Evolutionary conservation across 2,888 invertebrate genomes (phyloP), one percentile per base, ranked within the genome.

Genomic region (Lasioglossum leucozonium): DNA sequence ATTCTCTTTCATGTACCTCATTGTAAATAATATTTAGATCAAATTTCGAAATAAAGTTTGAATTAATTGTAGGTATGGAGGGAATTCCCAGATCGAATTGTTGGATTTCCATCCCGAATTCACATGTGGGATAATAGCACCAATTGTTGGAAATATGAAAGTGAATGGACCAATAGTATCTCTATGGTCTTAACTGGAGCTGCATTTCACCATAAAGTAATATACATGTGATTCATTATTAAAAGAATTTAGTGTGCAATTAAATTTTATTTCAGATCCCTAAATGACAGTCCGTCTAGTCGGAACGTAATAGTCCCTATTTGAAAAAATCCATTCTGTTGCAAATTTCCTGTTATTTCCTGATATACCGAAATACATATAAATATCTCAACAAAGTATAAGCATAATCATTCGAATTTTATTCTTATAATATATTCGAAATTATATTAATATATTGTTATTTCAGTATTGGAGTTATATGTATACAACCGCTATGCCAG

Each of bases 181-280:
- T 99, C 99, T 0, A 99, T 99, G 99, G 99, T 98, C 51, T 95
- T 99, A 44, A 99, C 99, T 0, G 99, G 99, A 2, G 99, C 99
- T 22, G 99, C 99, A 77, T 99, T 99, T 95, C 98, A 99, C 95
- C 99, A 99, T 95, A 99, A 99, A 95, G 97, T 97, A 93, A 79
- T 26, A 30, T 44, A 13, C 47, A 2, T 26, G 30, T 37, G 16
- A n/a, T 42, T 69, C 51, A 55, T 71, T 81, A 55, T n/a, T 67
- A 34, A 79, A 69, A 16, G 34, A 34, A 71, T 72, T 67, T 42
- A 47, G 4, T 58, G 13, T n/a, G 30, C 16, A 71, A 47, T 37
- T 47, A 10, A 26, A 62, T 81, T 80, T 34, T 72, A 74, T 85
- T 89, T 78, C 79, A 89, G 87, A 69, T 37, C 18, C n/a, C 30